A percentile compares a stretch with the other conserved stretches of the same genome.
phyloP scores from a whole-genome alignment of 2,888 invertebrate genomes.

The Drosophila kambysellisi region DNA sequence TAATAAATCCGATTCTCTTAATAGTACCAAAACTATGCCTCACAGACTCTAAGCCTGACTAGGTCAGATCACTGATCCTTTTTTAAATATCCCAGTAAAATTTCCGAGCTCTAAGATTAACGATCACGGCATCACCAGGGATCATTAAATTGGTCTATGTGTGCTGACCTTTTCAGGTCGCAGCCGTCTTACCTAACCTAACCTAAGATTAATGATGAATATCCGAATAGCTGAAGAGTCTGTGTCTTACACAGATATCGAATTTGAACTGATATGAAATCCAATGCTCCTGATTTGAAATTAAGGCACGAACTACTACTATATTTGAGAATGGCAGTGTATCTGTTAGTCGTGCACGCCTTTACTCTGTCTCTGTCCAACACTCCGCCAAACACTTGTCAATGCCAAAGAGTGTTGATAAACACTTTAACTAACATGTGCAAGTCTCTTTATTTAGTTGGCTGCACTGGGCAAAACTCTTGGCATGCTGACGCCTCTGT shows the following conservation, averaged over 20 bases:
- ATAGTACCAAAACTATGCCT: neutral
- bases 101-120: neutral
- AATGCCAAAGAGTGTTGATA: conserved; percentile 41
- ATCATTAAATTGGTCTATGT: too few species aligned
- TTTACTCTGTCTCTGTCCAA: conserved; percentile 2
- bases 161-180: too few species aligned
- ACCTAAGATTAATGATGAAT: neutral
- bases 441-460: conserved; percentile 34
- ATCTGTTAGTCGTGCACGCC: neutral
- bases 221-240: too few species aligned
- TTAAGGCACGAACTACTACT: neutral
- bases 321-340: neutral
- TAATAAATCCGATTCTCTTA: neutral
- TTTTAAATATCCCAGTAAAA: neutral
- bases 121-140: too few species aligned
- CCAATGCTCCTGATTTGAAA: neutral
- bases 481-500: conserved; percentile 45
- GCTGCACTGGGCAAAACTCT: conserved; percentile 45
- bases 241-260: too few species aligned
- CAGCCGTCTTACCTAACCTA: too few species aligned
- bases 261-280: neutral
- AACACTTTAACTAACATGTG: conserved; percentile 34
- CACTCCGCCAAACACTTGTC: conserved; percentile 29
- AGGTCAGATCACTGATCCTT: neutral
- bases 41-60: neutral